These are phyloP conservation scores for Gallinago paraguaiae DNA, from an alignment of 2,113 vertebrate species.

Conservation along the genomic window DNA sequence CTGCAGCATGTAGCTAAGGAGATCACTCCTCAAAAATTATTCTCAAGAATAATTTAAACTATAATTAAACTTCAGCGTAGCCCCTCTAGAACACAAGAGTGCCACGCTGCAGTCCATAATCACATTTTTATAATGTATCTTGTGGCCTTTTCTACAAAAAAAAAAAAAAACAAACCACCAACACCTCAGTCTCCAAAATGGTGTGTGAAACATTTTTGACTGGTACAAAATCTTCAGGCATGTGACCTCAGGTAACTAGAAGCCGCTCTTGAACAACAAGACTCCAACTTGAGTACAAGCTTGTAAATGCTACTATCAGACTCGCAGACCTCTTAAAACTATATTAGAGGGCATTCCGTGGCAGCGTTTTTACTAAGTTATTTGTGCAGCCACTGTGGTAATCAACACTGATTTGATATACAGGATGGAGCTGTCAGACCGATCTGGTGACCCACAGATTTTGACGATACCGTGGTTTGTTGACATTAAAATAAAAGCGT, in stretches of 20 bases:
- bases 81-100: background rate
- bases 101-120: background rate
- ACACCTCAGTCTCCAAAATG: background rate
- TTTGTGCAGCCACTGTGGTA: background rate
- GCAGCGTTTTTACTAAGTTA: background rate
- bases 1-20: background rate
- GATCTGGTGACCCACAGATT: background rate
- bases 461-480: background rate
- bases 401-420: background rate
- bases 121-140: accelerated
- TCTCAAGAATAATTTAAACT: background rate
- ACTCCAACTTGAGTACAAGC: background rate
- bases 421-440: background rate
- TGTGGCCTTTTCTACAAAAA: background rate
- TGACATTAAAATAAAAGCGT: background rate
- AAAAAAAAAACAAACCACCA: background rate
- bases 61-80: background rate
- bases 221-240: background rate
- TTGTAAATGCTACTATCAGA: background rate
- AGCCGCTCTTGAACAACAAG: background rate
- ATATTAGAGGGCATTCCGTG: background rate
- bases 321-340: background rate
- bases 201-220: background rate
- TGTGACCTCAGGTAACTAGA: background rate
- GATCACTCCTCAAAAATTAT: background rate